Conservation (phyloP, 2,888 invertebrate genomes). For the Limenitis camilla region DNA sequence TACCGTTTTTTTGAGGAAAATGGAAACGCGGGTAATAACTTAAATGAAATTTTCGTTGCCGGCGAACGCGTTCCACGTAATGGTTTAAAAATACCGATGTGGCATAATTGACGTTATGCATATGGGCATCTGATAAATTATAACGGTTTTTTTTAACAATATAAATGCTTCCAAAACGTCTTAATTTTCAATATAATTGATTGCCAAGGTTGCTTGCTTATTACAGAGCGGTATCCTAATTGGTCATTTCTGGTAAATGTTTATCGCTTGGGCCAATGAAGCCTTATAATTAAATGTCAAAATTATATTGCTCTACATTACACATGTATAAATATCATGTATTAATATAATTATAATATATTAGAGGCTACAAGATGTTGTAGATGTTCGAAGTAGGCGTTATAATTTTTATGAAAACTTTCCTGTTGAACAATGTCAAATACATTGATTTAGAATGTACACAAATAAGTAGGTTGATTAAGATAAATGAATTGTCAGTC, state of each 20-base stretch:
- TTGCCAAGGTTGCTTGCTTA: conserved; percentile 8
- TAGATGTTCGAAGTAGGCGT: too few relatives aligned
- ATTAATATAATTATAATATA: too few relatives aligned
- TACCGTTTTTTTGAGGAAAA: too few relatives aligned
- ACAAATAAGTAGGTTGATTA: conserved; percentile 14
- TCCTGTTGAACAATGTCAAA: background rate
- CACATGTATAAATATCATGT: background rate
- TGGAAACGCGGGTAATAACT: too few relatives aligned
- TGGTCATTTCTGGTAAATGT: conserved; percentile 6
- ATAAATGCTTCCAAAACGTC: conserved; percentile 11
- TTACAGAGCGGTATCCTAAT: conserved; percentile 17
- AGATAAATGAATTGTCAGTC: conserved; percentile 16
- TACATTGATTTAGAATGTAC: conserved; percentile 12
- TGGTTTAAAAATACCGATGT: conserved; percentile 10
- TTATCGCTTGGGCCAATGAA: conserved; percentile 2
- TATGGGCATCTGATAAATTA: conserved; percentile 10
- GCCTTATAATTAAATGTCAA: conserved; percentile 6
- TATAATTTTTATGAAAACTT: background rate
- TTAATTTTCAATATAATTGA: conserved; percentile 16
- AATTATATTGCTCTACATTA: conserved; percentile 5
- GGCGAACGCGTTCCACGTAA: background rate
- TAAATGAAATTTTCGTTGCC: too few relatives aligned
- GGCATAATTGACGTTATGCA: background rate
- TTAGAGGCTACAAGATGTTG: too few relatives aligned
- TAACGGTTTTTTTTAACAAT: conserved; percentile 11